Evolutionary conservation across 1,140 invertebrate genomes (phyloP).

Genomic region (Drosophila rhopaloa): DNA sequence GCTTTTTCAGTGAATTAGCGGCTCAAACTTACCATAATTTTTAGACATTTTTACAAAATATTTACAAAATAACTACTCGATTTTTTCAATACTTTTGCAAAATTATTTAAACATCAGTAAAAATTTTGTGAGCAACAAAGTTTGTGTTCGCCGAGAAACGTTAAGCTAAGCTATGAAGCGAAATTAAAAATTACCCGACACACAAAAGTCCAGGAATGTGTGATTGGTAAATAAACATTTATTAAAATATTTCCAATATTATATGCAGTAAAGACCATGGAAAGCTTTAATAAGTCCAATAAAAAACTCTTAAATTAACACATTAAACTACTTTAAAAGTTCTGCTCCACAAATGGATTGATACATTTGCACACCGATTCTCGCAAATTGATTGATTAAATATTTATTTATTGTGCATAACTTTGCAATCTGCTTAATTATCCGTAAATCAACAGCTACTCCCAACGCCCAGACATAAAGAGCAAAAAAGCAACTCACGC

Average conservation of each 20-base stretch:
- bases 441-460: constrained; percentile 32
- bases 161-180: not conserved
- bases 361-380: not conserved
- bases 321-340: not conserved
- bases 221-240: not conserved
- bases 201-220: not conserved
- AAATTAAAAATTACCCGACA: not conserved
- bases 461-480: constrained; percentile 1
- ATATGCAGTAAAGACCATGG: too few species aligned
- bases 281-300: not conserved
- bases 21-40: constrained; percentile 3
- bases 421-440: constrained; percentile 54
- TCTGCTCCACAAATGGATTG: not conserved
- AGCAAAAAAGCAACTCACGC: constrained; percentile 35
- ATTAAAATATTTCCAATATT: not conserved
- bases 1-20: too few species aligned
- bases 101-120: not conserved
- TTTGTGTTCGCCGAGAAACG: not conserved
- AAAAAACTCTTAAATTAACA: not conserved
- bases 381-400: constrained; percentile 50
- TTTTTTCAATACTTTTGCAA: not conserved
- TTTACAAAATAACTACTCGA: not conserved
- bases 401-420: constrained; percentile 60
- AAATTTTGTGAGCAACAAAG: constrained; percentile 9
- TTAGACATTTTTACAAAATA: constrained; percentile 12